Percentiles rank a stretch among this genome's conserved stretches.
These are phyloP conservation scores for Rugalucina vietnamica DNA, from an alignment of 2,888 invertebrate genomes.

Conservation along the genomic window DNA sequence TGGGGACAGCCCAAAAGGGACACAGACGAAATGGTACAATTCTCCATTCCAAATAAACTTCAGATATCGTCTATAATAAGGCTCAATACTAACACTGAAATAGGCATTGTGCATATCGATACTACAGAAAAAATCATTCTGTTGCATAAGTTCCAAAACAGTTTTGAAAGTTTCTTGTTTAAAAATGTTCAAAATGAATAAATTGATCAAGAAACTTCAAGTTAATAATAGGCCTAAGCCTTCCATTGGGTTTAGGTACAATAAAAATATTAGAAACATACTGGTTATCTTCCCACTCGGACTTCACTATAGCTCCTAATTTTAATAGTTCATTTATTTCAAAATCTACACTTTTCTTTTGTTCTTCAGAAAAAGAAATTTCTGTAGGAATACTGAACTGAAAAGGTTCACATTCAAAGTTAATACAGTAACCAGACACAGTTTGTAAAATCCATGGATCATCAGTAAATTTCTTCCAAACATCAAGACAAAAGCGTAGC, in stretches of 20 bases:
- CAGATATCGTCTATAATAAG: constrained; percentile 24
- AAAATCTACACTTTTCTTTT: constrained; percentile 25
- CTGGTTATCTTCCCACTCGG: neutral
- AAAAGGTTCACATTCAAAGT: constrained; percentile 19
- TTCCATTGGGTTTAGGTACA: neutral
- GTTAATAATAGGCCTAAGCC: neutral
- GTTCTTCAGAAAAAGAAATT: constrained; percentile 26
- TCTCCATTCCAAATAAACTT: constrained; percentile 33
- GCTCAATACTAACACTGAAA: constrained; percentile 33
- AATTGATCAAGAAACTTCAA: neutral
- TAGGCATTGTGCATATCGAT: constrained; percentile 37
- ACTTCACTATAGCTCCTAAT: neutral
- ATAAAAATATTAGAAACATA: neutral
- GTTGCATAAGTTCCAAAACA: constrained; percentile 5
- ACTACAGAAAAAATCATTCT: constrained; percentile 34
- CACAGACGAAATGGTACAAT: constrained; percentile 27
- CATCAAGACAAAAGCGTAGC: constrained; percentile 5
- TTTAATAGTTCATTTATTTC: constrained; percentile 12
- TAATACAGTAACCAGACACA: constrained; percentile 31
- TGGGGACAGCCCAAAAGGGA: constrained; percentile 45
- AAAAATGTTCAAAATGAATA: neutral
- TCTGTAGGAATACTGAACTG: constrained; percentile 33
- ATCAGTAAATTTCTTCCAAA: constrained; percentile 19
- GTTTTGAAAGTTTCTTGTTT: constrained; percentile 4
- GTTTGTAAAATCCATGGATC: constrained; percentile 25